Conservation (phyloP, 2,113 vertebrate genomes). For the Bucco capensis region DNA sequence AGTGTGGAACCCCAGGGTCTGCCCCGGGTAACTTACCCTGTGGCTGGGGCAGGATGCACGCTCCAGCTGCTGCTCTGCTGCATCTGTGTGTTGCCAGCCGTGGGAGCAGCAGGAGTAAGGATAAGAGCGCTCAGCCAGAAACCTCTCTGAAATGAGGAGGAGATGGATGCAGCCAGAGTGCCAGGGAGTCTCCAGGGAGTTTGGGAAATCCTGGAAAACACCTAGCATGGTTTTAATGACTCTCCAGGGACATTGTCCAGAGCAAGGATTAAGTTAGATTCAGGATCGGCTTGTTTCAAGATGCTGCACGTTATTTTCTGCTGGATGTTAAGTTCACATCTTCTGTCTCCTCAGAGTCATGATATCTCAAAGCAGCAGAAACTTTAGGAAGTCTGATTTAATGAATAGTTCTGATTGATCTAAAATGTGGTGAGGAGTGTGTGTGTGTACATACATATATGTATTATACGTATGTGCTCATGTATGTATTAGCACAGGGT, state of each 20-base stretch:
- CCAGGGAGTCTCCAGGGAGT: not conserved
- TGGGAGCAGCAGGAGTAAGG: not conserved
- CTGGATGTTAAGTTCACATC: not conserved
- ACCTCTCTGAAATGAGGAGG: not conserved
- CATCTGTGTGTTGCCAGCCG: accelerated
- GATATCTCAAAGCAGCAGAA: conserved; percentile 41
- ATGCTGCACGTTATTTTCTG: not conserved
- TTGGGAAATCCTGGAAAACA: conserved; percentile 35
- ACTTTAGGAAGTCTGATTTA: conserved; percentile 15
- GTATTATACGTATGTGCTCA: not conserved
- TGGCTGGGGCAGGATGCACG: not conserved
- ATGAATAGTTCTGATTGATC: not conserved
- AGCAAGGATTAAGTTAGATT: conserved; percentile 4
- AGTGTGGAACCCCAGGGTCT: not conserved
- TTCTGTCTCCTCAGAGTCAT: conserved; percentile 7
- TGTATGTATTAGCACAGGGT: not conserved
- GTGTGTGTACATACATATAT: not conserved
- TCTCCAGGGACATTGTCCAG: not conserved
- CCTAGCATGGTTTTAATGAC: conserved; percentile 11
- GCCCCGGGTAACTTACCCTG: not conserved
- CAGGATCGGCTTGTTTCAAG: not conserved
- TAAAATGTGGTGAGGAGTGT: not conserved
- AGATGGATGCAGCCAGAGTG: not conserved
- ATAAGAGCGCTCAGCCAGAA: not conserved
- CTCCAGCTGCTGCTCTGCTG: accelerated